These are phyloP conservation scores for Erinaceus europaeus DNA, from an alignment of 2,113 vertebrate species.

Conservation along the genomic window DNA sequence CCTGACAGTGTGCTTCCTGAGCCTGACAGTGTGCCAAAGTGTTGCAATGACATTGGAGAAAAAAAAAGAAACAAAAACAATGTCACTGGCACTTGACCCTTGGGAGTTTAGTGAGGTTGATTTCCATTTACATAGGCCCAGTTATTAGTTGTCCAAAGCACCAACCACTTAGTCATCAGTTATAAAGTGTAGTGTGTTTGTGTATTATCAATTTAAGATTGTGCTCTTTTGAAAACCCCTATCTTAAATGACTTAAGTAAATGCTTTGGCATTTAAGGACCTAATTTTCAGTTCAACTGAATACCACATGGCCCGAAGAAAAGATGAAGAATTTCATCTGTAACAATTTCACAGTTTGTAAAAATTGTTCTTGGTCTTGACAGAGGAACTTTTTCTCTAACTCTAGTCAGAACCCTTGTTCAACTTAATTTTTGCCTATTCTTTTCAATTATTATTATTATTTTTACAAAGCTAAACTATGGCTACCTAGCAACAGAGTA, in stretches of 20 bases:
- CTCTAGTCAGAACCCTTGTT: background rate
- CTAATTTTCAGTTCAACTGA: conserved; percentile 14
- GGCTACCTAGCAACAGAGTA: background rate
- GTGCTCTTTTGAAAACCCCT: background rate
- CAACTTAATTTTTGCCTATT: background rate
- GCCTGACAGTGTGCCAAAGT: background rate
- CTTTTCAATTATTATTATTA: background rate
- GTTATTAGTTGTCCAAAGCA: background rate
- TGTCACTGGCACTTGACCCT: background rate
- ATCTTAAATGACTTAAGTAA: conserved; percentile 1
- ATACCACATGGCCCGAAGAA: background rate
- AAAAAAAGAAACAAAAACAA: background rate
- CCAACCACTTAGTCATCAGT: background rate
- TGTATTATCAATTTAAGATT: background rate
- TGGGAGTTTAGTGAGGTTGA: background rate
- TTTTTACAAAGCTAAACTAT: background rate
- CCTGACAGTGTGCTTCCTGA: too few species aligned
- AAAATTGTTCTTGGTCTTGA: background rate
- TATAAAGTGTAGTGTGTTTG: background rate
- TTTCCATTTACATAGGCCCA: background rate
- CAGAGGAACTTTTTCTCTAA: background rate
- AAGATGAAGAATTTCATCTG: background rate
- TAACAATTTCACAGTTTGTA: background rate
- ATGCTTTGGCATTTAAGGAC: conserved; percentile 30
- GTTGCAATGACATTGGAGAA: background rate